Base-by-base conservation (phyloP, 2,113 vertebrate genomes). In the Lates calcarifer region DNA sequence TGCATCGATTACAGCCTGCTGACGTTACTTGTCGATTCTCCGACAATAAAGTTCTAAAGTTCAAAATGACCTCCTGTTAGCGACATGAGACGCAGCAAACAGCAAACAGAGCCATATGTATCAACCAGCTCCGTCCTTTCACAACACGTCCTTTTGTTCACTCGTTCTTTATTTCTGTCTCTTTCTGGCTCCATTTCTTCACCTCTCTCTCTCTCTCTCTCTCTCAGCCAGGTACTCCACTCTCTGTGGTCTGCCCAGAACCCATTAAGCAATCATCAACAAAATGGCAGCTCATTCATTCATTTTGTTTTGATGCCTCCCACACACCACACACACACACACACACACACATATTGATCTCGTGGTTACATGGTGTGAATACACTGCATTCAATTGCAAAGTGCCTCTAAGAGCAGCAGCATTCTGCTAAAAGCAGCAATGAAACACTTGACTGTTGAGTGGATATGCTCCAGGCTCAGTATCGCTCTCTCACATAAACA, bases 391-490 rank as follows among this genome's bases (percentile, higher is more conserved):
- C 77, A 74, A 33, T 29, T 5, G 49, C 72, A 56, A 47, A 79
- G 73, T 56, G 72, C 37, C 20, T 35, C 77, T 57, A 57, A 74
- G 77, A 78, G 77, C 58, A 22, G 45, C 62, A 12, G 35, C 55
- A 2, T 60, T 37, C 60, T 75, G 86, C 81, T 84, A 79, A 89
- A 87, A 85, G 89, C 89, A 66, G 73, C 82, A 56, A 64, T 77
- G 65, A 86, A 73, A 81, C 83, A 88, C 90, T 89, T 10, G 35
- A 82, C 24, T 22, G 60, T 62, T 4, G 90, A 90, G 81, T 87
- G 83, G 78, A 72, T 13, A 6, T 1, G 84, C 82, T 89, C 77
- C 70, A 70, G 74, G 62, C 63, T 81, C 65, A 2, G 78, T 82
- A 77, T 85, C 85, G 13, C 80, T 81, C 68, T 53, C 82, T 45